Percentiles rank a stretch among this genome's conserved stretches.
Evolutionary conservation across 2,888 invertebrate genomes (phyloP).

Genomic region (Vannuccia rotundouncinata): DNA sequence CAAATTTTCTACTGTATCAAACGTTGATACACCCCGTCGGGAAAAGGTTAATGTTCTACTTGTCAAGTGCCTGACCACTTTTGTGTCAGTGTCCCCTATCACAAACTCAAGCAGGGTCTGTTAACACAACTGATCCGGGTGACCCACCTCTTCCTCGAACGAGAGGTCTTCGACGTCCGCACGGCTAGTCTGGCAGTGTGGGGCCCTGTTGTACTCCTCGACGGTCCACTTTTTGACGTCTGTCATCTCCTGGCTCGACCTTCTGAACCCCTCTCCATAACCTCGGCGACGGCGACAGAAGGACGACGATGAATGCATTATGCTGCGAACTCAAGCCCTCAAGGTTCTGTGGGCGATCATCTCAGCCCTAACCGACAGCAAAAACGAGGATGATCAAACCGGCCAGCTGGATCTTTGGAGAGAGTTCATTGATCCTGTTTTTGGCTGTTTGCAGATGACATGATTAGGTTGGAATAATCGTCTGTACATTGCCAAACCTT

Average conservation of each 20-base stretch:
- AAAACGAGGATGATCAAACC: background rate
- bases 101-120: conserved; percentile 68
- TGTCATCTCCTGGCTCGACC: conserved; percentile 46
- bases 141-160: conserved; percentile 63
- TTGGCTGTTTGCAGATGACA: conserved; percentile 2
- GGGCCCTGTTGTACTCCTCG: conserved; percentile 53
- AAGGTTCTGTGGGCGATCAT: background rate
- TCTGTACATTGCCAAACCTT: no score
- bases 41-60: no score
- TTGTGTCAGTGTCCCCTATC: conserved; percentile 77
- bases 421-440: conserved; percentile 18
- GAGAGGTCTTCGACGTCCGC: background rate
- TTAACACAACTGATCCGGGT: conserved; percentile 67
- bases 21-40: no score
- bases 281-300: no score
- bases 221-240: conserved; percentile 53
- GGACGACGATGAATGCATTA: background rate
- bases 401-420: background rate
- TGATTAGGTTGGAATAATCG: no score
- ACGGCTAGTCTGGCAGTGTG: conserved; percentile 54
- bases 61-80: conserved; percentile 70
- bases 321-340: conserved; percentile 22
- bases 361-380: background rate
- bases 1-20: no score
- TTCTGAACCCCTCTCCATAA: background rate